Conservation (phyloP, 2,888 invertebrate genomes). For the Auanema freiburgensis region DNA sequence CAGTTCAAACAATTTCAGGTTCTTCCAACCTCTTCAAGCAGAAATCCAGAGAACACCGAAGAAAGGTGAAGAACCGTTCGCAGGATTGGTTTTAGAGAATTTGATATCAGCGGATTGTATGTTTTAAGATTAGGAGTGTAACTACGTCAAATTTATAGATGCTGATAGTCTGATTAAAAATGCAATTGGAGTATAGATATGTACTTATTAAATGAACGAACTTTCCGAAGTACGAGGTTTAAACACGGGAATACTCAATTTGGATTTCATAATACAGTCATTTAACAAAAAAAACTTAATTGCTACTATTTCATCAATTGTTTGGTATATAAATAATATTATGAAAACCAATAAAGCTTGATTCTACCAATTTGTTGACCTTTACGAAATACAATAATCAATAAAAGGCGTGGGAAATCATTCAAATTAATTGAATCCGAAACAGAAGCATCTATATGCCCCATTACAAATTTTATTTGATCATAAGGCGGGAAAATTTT, state of each 20-base stretch:
- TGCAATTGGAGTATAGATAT: too few relatives aligned
- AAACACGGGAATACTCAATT: too few relatives aligned
- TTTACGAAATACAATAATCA: too few relatives aligned
- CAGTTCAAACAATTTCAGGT: conserved; percentile 24
- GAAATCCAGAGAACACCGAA: conserved; percentile 2
- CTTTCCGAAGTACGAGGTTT: too few relatives aligned
- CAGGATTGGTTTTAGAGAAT: conserved; percentile 39
- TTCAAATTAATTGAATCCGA: not conserved
- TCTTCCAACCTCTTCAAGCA: conserved; percentile 26
- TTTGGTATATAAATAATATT: too few relatives aligned
- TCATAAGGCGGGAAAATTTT: not conserved
- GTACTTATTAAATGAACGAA: too few relatives aligned
- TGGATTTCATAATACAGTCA: too few relatives aligned
- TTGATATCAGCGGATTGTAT: conserved; percentile 42
- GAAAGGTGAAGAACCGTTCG: conserved; percentile 26
- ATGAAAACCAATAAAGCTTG: too few relatives aligned
- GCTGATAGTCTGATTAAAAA: too few relatives aligned
- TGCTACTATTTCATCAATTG: not conserved
- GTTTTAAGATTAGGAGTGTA: too few relatives aligned
- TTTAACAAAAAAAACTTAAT: conserved; percentile 1
- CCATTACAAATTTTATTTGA: not conserved
- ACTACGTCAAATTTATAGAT: too few relatives aligned
- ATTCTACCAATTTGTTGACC: too few relatives aligned
- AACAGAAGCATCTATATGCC: not conserved
- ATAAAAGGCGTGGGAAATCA: not conserved